These are phyloP conservation scores for Arbacia lixula DNA, from an alignment of 53 echinoderm and acorn worm genomes.

Conservation along the genomic window DNA sequence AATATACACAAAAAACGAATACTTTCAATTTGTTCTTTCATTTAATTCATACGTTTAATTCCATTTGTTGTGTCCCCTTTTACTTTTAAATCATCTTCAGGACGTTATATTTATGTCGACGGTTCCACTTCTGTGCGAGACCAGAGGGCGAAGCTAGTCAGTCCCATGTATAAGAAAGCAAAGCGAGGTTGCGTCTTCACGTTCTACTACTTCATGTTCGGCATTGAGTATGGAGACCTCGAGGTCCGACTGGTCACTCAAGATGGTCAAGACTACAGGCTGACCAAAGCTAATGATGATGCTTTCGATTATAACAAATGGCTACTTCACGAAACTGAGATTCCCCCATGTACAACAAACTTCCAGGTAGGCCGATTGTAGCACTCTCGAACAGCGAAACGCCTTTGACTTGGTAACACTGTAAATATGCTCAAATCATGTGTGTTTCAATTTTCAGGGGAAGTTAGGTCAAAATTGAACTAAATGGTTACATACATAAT, in stretches of 20 bases:
- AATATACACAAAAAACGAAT: no score
- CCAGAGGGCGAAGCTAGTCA: conserved; percentile 64
- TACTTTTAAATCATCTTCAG: no score
- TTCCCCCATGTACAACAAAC: conserved; percentile 71
- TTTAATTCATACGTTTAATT: no score
- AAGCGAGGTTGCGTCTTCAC: conserved; percentile 71
- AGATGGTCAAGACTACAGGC: conserved; percentile 43
- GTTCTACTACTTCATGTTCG: conserved; percentile 86
- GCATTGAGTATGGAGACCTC: conserved; percentile 69
- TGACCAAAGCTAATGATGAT: conserved; percentile 65
- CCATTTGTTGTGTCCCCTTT: no score
- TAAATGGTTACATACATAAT: no score
- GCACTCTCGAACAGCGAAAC: no score
- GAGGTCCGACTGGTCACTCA: conserved; percentile 41
- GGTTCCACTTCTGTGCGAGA: conserved; percentile 57
- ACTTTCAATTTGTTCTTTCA: no score
- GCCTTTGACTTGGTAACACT: no score
- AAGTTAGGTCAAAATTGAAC: no score
- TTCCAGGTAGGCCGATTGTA: conserved; percentile 74
- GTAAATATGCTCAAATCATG: not conserved
- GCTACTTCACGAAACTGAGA: conserved; percentile 58
- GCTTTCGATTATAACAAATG: conserved; percentile 73
- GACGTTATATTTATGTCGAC: conserved; percentile 83
- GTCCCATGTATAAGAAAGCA: conserved; percentile 67
- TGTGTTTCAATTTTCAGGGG: no score